Base-by-base conservation (phyloP, 2,113 vertebrate genomes). In the Phaetusa simplex region DNA sequence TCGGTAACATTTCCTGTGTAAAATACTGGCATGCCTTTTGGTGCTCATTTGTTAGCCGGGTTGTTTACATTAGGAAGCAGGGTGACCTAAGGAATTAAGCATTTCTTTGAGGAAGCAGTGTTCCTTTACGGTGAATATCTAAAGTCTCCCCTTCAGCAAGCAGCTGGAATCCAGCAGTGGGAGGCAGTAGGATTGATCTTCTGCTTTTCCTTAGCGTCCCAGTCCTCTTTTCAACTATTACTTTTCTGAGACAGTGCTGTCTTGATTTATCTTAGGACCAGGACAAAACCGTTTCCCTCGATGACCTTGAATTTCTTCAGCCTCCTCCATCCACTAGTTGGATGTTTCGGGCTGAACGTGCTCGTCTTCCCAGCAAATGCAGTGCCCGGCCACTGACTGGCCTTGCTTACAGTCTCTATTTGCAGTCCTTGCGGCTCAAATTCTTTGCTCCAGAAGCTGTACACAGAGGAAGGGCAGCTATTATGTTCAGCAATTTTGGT, bases 31-130 rank as follows among this genome's bases (percentile, higher is more conserved):
- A 22, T 94, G 65, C 36, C 53, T 96, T 94, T 91, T 88, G 82
- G 45, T 86, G 38, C n/a, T 64, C 55, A 12, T 87, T 82, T 87
- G 74, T 58, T 82, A 0, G 84, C 82, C 4, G 6, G 8, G 13
- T 69, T 94, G 55, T 97, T 96, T 82, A 77, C 55, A 32, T 94
- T 86, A 88, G 73, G 93, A 96, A 91, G 50, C 17, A 82, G 74
- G 73, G 55, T 83, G 76, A 71, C 43, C 47, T 95, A 85, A 87
- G 86, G 71, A 94, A 89, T 76, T 59, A 81, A 87, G 45, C n/a
- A 83, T 90, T 95, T 88, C 55, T 96, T 93, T 90, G 81, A 80
- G 88, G 50, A 88, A 94, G 42, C 50, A 21, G 76, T 94, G 32
- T 82, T 94, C 59, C 64, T 93, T 95, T 91, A 66, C 6, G 11